These are phyloP conservation scores for Steinernema khuongi DNA, from an alignment of 1,140 invertebrate genomes.

Conservation along the genomic window DNA sequence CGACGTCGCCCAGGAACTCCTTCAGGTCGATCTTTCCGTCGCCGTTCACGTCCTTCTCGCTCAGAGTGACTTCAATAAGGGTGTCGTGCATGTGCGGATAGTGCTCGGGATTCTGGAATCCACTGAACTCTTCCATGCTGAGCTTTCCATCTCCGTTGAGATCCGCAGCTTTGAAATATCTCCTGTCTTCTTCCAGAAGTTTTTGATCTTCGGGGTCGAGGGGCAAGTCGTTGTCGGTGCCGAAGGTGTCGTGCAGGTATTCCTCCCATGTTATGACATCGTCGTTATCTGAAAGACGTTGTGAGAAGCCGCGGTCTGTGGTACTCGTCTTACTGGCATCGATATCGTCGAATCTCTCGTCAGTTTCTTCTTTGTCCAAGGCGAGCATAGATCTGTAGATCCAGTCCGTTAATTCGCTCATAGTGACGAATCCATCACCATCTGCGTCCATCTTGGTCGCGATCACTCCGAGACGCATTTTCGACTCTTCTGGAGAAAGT, in stretches of 20 bases:
- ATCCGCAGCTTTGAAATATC: slow-evolving; percentile 80
- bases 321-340: slow-evolving; percentile 64
- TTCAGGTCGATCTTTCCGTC: slow-evolving; percentile 67
- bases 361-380: slow-evolving; percentile 78
- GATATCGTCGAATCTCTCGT: slow-evolving; percentile 76
- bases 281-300: slow-evolving; percentile 68
- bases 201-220: slow-evolving; percentile 43
- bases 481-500: slow-evolving; percentile 78
- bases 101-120: slow-evolving; percentile 89
- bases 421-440: slow-evolving; percentile 72
- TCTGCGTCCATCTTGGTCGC: slow-evolving; percentile 83
- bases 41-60: slow-evolving; percentile 76
- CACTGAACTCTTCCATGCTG: slow-evolving; percentile 74
- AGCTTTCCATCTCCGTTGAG: slow-evolving; percentile 74
- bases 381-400: slow-evolving; percentile 74
- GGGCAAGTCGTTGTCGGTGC: slow-evolving; percentile 64
- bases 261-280: slow-evolving; percentile 79
- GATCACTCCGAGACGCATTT: slow-evolving; percentile 71
- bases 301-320: slow-evolving; percentile 41
- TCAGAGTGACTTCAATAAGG: slow-evolving; percentile 75
- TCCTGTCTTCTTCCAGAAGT: slow-evolving; percentile 70
- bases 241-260: slow-evolving; percentile 76
- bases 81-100: slow-evolving; percentile 78
- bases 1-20: slow-evolving; percentile 58
- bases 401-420: slow-evolving; percentile 81